Evolutionary conservation across 2,888 invertebrate genomes (phyloP).

Genomic region (Hypselothyrea guttata): DNA sequence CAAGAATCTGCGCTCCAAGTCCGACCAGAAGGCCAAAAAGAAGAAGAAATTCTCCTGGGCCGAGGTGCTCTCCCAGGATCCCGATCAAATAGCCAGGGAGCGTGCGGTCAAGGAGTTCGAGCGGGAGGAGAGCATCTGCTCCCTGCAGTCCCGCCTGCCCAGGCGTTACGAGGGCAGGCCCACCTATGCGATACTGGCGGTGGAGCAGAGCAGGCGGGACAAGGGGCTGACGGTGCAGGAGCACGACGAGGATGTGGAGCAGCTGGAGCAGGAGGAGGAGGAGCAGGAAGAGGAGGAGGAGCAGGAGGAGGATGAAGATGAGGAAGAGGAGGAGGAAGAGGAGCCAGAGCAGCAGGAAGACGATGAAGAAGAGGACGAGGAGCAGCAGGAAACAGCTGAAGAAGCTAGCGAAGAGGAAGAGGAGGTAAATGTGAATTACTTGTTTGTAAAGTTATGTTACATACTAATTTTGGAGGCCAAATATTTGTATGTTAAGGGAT

Average conservation of each 20-base stretch:
- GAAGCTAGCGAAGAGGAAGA: too few relatives aligned
- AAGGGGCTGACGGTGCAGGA: slow-evolving; percentile 73
- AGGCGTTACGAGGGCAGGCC: slow-evolving; percentile 80
- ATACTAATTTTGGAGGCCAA: too few relatives aligned
- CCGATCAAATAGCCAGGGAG: slow-evolving; percentile 82
- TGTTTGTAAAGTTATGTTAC: too few relatives aligned
- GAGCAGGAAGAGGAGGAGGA: slow-evolving; percentile 32
- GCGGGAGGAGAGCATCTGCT: slow-evolving; percentile 78
- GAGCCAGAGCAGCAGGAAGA: slow-evolving; percentile 39
- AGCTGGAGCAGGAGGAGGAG: slow-evolving; percentile 1
- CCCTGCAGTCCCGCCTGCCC: slow-evolving; percentile 68
- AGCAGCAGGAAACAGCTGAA: slow-evolving; percentile 11
- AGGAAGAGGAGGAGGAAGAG: slow-evolving; percentile 38
- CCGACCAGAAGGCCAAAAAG: slow-evolving; percentile 76
- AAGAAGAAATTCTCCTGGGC: slow-evolving; percentile 82
- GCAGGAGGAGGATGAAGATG: slow-evolving; percentile 17
- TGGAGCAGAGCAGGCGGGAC: slow-evolving; percentile 78
- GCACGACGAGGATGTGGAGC: slow-evolving; percentile 34
- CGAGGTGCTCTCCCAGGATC: slow-evolving; percentile 82
- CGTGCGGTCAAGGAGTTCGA: slow-evolving; percentile 82
- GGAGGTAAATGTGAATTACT: slow-evolving; percentile 22
- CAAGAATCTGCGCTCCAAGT: slow-evolving; percentile 86
- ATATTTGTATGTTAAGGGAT: too few relatives aligned
- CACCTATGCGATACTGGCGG: slow-evolving; percentile 81
- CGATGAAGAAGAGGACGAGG: slow-evolving; percentile 32